phyloP scores from a whole-genome alignment of 1,140 invertebrate species.

The Camponotus pennsylvanicus region DNA sequence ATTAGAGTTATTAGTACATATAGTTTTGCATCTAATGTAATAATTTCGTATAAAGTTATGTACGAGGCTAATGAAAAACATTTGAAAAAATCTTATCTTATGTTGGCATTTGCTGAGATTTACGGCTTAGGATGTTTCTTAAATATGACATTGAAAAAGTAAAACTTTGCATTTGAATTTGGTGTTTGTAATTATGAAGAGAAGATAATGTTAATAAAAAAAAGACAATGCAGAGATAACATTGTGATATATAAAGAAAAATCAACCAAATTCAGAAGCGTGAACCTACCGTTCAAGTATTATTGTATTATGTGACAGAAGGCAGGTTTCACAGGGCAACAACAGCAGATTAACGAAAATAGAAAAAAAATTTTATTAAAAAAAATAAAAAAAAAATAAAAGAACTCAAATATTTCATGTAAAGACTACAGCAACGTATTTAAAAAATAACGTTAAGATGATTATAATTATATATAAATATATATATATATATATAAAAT shows the following conservation, averaged over 20 bases:
- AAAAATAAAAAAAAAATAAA: constrained; percentile 77
- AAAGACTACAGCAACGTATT: constrained; percentile 75
- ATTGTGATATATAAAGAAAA: constrained; percentile 73
- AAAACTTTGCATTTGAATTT: constrained; percentile 78
- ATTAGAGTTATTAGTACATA: constrained; percentile 18
- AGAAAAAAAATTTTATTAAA: constrained; percentile 84
- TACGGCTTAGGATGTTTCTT: constrained; percentile 76
- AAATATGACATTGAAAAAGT: constrained; percentile 75
- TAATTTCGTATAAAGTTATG: background rate
- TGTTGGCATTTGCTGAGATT: constrained; percentile 39
- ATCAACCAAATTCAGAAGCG: constrained; percentile 78
- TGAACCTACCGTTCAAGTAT: constrained; percentile 85
- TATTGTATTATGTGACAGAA: constrained; percentile 86
- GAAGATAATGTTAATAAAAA: constrained; percentile 68
- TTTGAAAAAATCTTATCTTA: background rate
- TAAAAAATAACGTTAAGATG: constrained; percentile 76
- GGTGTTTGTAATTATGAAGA: constrained; percentile 71
- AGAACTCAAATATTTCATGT: constrained; percentile 77
- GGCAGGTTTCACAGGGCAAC: constrained; percentile 87
- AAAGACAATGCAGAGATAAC: constrained; percentile 64
- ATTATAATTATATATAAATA: constrained; percentile 68
- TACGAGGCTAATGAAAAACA: background rate
- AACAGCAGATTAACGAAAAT: constrained; percentile 85
- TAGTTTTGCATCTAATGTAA: constrained; percentile 42
- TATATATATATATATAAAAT: constrained; percentile 5